A percentile compares a stretch with the other conserved stretches of the same genome.
Evolutionary conservation across 2,797 vertebrate species (phyloP).

Genomic region (Poecilia velifera): DNA sequence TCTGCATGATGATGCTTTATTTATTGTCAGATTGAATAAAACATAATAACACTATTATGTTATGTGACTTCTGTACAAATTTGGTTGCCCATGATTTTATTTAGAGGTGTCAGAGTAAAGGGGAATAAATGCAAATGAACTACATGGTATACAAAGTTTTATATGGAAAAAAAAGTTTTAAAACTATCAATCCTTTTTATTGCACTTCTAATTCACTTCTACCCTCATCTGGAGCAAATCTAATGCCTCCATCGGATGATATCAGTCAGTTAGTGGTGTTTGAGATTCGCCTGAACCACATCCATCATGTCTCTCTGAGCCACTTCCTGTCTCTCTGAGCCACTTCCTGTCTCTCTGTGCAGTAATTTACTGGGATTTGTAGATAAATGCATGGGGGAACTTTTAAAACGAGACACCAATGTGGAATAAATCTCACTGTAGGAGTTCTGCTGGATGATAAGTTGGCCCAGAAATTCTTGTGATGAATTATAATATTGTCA

Average conservation of each 20-base stretch:
- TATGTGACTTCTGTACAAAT: background rate
- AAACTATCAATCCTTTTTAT: background rate
- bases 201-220: background rate
- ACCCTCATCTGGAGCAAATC: background rate
- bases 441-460: slow-evolving; percentile 2
- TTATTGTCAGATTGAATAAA: background rate
- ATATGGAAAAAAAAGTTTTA: background rate
- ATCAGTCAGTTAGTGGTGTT: background rate
- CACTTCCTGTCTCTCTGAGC: background rate
- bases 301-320: background rate
- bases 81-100: background rate
- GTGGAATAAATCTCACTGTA: slow-evolving; percentile 55
- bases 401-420: slow-evolving; percentile 39
- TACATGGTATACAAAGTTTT: background rate
- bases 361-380: slow-evolving; percentile 40
- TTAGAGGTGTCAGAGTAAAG: background rate
- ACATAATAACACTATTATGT: no score
- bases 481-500: no score
- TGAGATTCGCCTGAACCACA: background rate
- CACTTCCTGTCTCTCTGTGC: slow-evolving; percentile 3
- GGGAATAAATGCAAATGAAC: background rate
- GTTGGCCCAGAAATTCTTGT: no score
- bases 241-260: background rate
- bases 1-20: background rate
- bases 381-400: slow-evolving; percentile 15